These are phyloP conservation scores for Sclerodermus sp. DNA, from an alignment of 2,888 invertebrate species.

Conservation along the genomic window DNA sequence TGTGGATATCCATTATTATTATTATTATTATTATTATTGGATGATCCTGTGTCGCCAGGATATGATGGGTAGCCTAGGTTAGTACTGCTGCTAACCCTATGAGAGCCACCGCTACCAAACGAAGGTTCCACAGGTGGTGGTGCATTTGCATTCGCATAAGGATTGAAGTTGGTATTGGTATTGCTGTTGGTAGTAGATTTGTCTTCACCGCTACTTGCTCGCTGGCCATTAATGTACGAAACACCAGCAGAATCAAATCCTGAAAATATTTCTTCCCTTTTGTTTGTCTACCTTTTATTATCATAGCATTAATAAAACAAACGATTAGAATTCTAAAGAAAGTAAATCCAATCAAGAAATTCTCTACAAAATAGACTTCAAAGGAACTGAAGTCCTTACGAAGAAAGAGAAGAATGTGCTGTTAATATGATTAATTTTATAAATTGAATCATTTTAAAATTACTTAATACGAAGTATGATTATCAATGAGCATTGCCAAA, in stretches of 20 bases:
- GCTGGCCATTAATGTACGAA: constrained; percentile 46
- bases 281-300: neutral
- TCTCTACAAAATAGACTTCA: too few relatives aligned
- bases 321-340: too few relatives aligned
- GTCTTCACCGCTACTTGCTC: constrained; percentile 15
- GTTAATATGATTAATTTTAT: too few relatives aligned
- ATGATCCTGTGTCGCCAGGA: constrained; percentile 26
- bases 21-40: constrained; percentile 20
- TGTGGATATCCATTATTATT: constrained; percentile 29
- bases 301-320: too few relatives aligned
- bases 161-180: constrained; percentile 42
- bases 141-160: constrained; percentile 50
- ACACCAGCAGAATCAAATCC: constrained; percentile 51
- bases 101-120: constrained; percentile 20
- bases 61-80: constrained; percentile 46
- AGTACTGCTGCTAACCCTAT: constrained; percentile 31
- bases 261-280: constrained; percentile 36
- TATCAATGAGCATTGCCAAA: neutral
- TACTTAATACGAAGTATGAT: neutral
- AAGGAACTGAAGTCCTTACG: too few relatives aligned
- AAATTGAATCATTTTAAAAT: too few relatives aligned
- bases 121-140: constrained; percentile 39
- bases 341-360: neutral
- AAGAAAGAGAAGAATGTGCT: too few relatives aligned
- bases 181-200: constrained; percentile 31